Base-by-base conservation (phyloP, 2,888 invertebrate genomes). In the Xanthia togata region DNA sequence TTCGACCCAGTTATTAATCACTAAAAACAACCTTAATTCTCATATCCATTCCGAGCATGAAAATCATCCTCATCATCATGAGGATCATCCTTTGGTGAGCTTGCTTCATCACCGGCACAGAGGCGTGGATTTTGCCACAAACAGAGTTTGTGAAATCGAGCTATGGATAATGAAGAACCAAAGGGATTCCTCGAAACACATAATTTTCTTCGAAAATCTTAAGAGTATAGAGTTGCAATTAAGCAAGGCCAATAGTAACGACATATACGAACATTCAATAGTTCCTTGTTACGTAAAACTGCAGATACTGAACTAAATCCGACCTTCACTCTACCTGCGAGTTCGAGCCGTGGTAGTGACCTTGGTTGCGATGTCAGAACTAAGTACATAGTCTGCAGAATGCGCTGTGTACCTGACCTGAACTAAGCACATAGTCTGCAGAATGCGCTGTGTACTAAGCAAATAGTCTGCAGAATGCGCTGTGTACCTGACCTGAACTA, bases 301-400 rank as follows among this genome's bases (percentile, higher is more conserved):
- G 65, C 65, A 70, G 76, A 41, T 41, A 62, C 20, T 23, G 20
- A 50, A 60, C 20, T n/a, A 35, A 35, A 44, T 53, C 0, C 38
- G 14, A 68, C 70, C 62, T 81, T 68, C 70, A 38, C 20, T 82
- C 4, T 6, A 65, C 44, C 76, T 47, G 14, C 23, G 14, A 57
- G 41, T 59, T 23, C 12, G 23, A 60, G 64, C 17, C 12, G 35
- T n/a, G 72, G 38, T 53, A 44, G 47, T 83, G 79, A 78, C 83
- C 83, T 83, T 83, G 79, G 50, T 62, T 14, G 17, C 35, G 55
- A 41, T 55, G 35, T n/a, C 62, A 67, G 60, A 70, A 41, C 67
- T 68, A 14, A 70, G 73, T 60, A 38, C 57, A 59, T n/a, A 14
- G 50, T 62, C 60, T 59, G 60, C 82, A 78, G 23, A 26, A 41